Base-by-base conservation (phyloP, 2,888 invertebrate genomes). In the Resseliella maxima region DNA sequence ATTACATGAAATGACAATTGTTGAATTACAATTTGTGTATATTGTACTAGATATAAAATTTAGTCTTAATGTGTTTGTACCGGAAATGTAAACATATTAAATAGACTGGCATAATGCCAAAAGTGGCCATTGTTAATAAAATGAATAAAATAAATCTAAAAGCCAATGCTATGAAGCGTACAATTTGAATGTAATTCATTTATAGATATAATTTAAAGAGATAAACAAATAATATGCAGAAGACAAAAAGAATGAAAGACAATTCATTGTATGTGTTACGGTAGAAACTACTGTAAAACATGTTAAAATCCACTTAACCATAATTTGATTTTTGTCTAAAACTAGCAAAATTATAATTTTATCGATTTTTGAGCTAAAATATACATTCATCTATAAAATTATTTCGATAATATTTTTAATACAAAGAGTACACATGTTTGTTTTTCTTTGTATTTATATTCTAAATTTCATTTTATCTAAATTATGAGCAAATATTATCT, bases 121-220 rank as follows among this genome's bases (percentile, higher is more conserved):
- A 72, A 0, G 18, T 31, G 21, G 3, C 31, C 12, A 27, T 24
- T 59, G 59, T 12, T 50, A 10, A 27, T 24, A 12, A 59, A 24
- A 24, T 27, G 72, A 12, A 31, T n/a, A n/a, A n/a, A 31, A 31
- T 72, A 15, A 50, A 21, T 50, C 50, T 50, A 35, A 72, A 72
- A 72, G 72, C 72, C 72, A 72, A 72, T 31, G 35, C 72, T 27
- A 31, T 72, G 72, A 72, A 72, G 72, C 72, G 72, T 72, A 72
- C 72, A 31, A 72, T 31, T 72, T 72, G 1, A 27, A 27, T 72
- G 15, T 72, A n/a, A n/a, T 72, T 72, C 6, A 27, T 24, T 24
- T 27, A 8, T 31, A 35, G 0, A 15, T 12, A 72, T 31, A 72
- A 21, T 3, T 59, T 24, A 15, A 24, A 12, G 31, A 12, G 35